Conservation (phyloP, 64 coral and sea anemone species). For the Dendronephthya gigantea region DNA sequence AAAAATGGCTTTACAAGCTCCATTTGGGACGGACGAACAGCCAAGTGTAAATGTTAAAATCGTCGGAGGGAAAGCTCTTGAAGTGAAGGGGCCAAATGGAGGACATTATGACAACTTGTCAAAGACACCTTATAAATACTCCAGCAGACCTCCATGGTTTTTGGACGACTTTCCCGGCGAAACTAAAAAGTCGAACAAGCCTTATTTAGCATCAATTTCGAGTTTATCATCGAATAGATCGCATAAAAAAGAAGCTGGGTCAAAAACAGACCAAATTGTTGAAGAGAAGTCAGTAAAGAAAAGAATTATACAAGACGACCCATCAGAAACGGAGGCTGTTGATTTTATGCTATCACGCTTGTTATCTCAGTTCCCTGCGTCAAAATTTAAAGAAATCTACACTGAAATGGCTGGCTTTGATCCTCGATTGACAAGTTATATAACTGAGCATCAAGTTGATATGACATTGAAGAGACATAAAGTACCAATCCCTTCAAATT, state of each 20-base stretch:
- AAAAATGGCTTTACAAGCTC: background rate
- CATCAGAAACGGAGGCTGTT: background rate
- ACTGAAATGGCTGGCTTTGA: background rate
- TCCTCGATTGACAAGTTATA: background rate
- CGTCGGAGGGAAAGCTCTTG: background rate
- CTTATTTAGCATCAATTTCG: background rate
- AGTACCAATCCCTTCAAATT: background rate
- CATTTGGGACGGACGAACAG: background rate
- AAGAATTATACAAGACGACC: background rate
- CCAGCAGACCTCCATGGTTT: background rate
- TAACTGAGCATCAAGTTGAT: background rate
- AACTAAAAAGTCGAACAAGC: background rate
- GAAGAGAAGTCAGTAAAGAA: background rate
- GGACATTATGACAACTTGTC: background rate
- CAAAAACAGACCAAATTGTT: background rate
- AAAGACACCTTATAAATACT: background rate
- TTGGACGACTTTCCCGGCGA: background rate
- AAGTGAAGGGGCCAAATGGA: background rate
- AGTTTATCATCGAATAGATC: background rate
- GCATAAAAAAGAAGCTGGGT: background rate
- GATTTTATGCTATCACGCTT: background rate
- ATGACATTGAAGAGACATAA: background rate
- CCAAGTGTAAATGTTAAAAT: background rate
- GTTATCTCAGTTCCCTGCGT: background rate
- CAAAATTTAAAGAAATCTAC: background rate